phyloP scores from a whole-genome alignment of 2,797 vertebrate genomes.

The Sparidentex hasta region DNA sequence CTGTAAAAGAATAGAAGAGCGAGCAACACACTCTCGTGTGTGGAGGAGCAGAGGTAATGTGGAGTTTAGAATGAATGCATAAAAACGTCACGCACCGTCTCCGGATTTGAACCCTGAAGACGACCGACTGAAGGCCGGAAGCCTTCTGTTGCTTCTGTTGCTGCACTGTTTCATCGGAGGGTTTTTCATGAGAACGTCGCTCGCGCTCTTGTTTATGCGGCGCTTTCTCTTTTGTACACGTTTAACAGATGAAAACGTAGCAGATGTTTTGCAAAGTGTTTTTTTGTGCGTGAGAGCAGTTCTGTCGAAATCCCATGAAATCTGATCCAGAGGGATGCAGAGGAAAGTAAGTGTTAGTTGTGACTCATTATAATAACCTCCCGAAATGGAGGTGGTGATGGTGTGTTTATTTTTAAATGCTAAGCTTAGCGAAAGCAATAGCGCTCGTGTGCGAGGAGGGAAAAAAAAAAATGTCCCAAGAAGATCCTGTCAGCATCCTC shows the following conservation, averaged over 20 bases:
- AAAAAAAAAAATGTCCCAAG: conserved; percentile 5
- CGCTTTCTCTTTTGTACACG: background rate
- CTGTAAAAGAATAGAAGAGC: background rate
- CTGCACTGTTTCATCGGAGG: background rate
- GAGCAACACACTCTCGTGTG: background rate
- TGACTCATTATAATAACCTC: background rate
- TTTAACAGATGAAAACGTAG: background rate
- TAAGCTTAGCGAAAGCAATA: background rate
- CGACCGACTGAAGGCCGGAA: background rate
- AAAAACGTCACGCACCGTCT: conserved; percentile 22
- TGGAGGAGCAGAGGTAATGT: conserved; percentile 1
- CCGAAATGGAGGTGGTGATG: conserved; percentile 2
- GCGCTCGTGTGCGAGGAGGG: background rate
- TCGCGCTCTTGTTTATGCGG: background rate
- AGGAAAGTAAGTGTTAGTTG: background rate
- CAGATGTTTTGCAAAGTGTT: background rate
- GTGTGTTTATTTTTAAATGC: conserved; percentile 17
- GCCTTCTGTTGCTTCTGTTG: accelerated
- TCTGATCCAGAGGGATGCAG: background rate
- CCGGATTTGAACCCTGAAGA: background rate
- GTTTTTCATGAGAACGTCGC: background rate
- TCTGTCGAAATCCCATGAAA: background rate
- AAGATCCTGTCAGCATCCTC: conserved; percentile 40
- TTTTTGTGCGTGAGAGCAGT: background rate
- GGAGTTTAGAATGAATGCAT: conserved; percentile 26